phyloP scores from a whole-genome alignment of 2,797 vertebrate species.

The Rhinophrynus dorsalis region DNA sequence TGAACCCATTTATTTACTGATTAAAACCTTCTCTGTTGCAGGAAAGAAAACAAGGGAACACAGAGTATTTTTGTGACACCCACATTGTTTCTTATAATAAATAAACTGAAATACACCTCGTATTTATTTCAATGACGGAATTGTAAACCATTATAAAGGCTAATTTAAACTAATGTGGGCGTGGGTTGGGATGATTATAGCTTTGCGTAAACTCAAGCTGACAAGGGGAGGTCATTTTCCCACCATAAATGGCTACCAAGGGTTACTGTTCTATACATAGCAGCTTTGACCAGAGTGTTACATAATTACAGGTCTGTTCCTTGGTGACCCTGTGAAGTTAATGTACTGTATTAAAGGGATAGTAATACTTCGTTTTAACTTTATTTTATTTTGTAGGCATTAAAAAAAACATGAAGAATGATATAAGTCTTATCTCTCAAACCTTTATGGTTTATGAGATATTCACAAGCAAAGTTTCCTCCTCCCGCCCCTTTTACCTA shows the following conservation, averaged over 20 bases:
- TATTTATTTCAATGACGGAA: constrained; percentile 32
- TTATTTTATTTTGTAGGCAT: too few relatives aligned
- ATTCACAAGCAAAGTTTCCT: too few relatives aligned
- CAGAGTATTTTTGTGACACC: not conserved
- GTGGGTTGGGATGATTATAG: constrained; percentile 33
- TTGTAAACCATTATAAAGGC: constrained; percentile 18
- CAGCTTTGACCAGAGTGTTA: not conserved
- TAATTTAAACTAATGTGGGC: constrained; percentile 36
- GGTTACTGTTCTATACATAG: constrained; percentile 12
- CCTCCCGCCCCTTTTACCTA: too few relatives aligned
- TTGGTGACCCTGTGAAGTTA: too few relatives aligned
- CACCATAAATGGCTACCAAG: constrained; percentile 12
- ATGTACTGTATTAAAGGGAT: too few relatives aligned
- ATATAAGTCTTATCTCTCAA: too few relatives aligned
- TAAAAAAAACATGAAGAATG: too few relatives aligned
- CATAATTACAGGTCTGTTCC: not conserved
- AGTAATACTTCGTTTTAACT: too few relatives aligned
- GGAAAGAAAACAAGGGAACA: not conserved
- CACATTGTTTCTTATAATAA: constrained; percentile 24
- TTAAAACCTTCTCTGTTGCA: not conserved
- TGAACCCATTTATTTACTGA: too few relatives aligned
- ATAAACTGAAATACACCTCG: constrained; percentile 16
- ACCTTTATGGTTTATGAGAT: too few relatives aligned
- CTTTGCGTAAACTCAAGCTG: constrained; percentile 32
- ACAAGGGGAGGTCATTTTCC: constrained; percentile 24